Evolutionary conservation across 2,113 vertebrate species (phyloP).

Genomic region (Rissa tridactyla): DNA sequence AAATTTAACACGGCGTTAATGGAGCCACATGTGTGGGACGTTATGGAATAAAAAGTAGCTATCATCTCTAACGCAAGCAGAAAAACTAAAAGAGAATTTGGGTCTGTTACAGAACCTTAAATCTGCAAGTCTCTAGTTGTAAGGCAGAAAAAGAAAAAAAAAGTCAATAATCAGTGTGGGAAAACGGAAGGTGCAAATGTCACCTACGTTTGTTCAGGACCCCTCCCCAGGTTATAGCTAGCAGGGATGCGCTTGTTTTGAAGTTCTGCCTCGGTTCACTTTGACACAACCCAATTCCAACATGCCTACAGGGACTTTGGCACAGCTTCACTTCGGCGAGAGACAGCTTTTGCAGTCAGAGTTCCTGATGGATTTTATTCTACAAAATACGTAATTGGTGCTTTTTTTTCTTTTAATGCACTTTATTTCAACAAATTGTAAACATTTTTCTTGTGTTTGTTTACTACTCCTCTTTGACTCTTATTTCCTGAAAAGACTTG

Average conservation of each 20-base stretch:
- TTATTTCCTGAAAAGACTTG: neutral
- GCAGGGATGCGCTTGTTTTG: neutral
- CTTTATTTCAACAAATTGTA: neutral
- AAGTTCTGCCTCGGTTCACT: neutral
- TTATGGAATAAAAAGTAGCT: neutral
- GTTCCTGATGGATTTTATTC: neutral
- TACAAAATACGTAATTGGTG: neutral
- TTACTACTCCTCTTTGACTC: neutral
- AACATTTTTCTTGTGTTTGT: neutral
- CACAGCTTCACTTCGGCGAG: neutral
- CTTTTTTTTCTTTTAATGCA: neutral
- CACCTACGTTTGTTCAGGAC: neutral
- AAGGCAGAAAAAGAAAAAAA: neutral
- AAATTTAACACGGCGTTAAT: neutral
- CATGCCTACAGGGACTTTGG: neutral
- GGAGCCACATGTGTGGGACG: fast-evolving
- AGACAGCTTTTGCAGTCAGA: neutral
- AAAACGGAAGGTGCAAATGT: neutral
- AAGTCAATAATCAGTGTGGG: neutral
- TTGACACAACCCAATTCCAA: neutral
- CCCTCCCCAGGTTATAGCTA: too few species aligned
- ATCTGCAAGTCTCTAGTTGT: neutral
- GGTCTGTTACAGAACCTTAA: neutral
- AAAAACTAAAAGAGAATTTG: neutral
- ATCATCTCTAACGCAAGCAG: neutral